A percentile compares a stretch with the other conserved stretches of the same genome.
Evolutionary conservation across 2,888 invertebrate species (phyloP).

Genomic region (Polydrusus cervinus): DNA sequence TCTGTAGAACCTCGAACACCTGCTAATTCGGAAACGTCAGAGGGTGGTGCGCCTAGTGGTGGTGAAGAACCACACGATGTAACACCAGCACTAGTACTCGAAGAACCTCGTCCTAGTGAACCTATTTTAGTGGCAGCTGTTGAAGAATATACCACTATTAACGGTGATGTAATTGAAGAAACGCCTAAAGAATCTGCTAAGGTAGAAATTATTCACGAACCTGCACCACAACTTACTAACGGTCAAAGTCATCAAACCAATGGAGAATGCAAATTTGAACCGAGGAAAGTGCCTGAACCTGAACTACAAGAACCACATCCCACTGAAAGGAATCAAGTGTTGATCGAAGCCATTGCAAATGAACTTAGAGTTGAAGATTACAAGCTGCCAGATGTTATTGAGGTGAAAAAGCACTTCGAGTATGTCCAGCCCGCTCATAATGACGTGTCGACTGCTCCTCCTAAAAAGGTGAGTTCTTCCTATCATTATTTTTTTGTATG

Average conservation of each 20-base stretch:
- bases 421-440: slow-evolving; percentile 25
- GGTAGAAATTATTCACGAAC: background rate
- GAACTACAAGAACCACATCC: slow-evolving; percentile 16
- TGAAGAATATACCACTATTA: slow-evolving; percentile 20
- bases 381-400: slow-evolving; percentile 46
- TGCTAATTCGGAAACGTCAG: slow-evolving; percentile 18
- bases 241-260: slow-evolving; percentile 17
- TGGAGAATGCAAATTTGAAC: slow-evolving; percentile 29
- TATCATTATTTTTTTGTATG: background rate
- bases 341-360: slow-evolving; percentile 47
- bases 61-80: slow-evolving; percentile 13
- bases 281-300: slow-evolving; percentile 10
- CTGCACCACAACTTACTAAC: slow-evolving; percentile 20
- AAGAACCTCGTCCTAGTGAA: slow-evolving; percentile 28
- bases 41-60: slow-evolving; percentile 3
- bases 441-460: slow-evolving; percentile 22
- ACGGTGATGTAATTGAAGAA: slow-evolving; percentile 9
- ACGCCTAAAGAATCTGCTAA: background rate
- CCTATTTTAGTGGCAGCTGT: background rate
- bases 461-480: slow-evolving; percentile 47
- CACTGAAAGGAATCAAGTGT: background rate
- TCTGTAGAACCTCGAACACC: slow-evolving; percentile 16
- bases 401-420: slow-evolving; percentile 52
- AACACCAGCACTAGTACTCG: slow-evolving; percentile 22
- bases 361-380: slow-evolving; percentile 49